Percentiles rank a stretch among this genome's conserved stretches.
Conservation (phyloP, 2,888 invertebrate species). For the Plebejus melissa region DNA sequence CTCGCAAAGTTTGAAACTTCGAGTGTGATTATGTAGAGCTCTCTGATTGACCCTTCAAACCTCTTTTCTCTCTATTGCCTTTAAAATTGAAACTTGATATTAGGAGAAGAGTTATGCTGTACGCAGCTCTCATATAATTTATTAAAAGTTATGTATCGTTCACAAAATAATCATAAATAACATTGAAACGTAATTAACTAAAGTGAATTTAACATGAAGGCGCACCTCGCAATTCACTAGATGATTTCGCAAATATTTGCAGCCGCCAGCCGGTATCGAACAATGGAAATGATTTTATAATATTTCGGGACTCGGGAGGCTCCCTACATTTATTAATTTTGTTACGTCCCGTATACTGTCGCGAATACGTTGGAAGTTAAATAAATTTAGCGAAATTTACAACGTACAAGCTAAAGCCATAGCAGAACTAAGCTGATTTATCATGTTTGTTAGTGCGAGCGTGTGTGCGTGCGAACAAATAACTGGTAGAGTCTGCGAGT, state of each 20-base stretch:
- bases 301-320: not conserved
- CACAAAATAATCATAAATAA: not conserved
- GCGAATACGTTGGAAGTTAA: slow-evolving; percentile 12
- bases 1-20: slow-evolving; percentile 8
- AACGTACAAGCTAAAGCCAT: slow-evolving; percentile 37
- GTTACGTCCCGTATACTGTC: slow-evolving; percentile 12
- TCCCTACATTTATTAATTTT: slow-evolving; percentile 2
- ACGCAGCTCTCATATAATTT: not conserved
- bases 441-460: slow-evolving; percentile 37
- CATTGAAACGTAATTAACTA: not conserved
- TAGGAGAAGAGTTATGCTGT: not conserved
- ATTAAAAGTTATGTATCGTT: not conserved
- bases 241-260: not conserved
- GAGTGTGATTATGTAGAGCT: not conserved
- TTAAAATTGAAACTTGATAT: not conserved
- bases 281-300: slow-evolving; percentile 8
- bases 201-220: not conserved
- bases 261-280: slow-evolving; percentile 9
- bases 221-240: not conserved
- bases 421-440: slow-evolving; percentile 42
- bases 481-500: slow-evolving; percentile 60
- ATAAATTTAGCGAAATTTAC: slow-evolving; percentile 27
- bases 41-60: slow-evolving; percentile 14
- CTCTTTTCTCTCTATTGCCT: not conserved
- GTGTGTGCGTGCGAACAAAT: slow-evolving; percentile 45